A percentile compares a stretch with the other conserved stretches of the same genome.
Conservation (phyloP, 2,888 invertebrate species). For the Melanophora roralis region DNA sequence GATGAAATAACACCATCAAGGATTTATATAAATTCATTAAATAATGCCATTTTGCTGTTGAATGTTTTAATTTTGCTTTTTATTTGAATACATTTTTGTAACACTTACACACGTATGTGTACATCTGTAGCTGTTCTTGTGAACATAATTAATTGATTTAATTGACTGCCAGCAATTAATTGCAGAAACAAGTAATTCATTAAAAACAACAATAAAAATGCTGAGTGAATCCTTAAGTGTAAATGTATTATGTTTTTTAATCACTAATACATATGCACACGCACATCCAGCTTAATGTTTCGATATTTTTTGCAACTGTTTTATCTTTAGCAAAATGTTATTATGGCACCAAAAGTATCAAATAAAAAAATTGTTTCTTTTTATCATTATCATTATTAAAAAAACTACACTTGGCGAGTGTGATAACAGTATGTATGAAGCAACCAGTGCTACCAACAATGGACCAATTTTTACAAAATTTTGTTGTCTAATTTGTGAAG, state of each 20-base stretch:
- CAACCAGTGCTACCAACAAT: no score
- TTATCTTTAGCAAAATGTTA: background rate
- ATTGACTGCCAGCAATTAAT: slow-evolving; percentile 62
- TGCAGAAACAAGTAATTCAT: slow-evolving; percentile 46
- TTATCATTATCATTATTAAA: background rate
- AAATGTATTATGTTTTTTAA: background rate
- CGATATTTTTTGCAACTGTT: background rate
- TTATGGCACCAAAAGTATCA: background rate
- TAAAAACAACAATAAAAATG: slow-evolving; percentile 17
- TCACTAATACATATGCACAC: background rate
- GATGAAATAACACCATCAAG: no score
- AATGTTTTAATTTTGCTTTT: background rate
- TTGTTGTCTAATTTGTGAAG: no score
- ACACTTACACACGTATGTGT: background rate
- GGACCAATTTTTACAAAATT: no score
- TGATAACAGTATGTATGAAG: no score
- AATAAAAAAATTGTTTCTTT: slow-evolving; percentile 20
- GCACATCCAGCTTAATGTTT: background rate
- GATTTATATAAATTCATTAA: no score
- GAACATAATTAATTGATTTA: slow-evolving; percentile 62
- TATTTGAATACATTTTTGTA: background rate
- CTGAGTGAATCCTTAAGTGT: slow-evolving; percentile 29
- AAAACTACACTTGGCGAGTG: no score
- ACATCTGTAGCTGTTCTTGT: slow-evolving; percentile 12
- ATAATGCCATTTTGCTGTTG: no score